Base-by-base conservation (phyloP, 2,888 invertebrate species). In the Polymixis flavicincta region DNA sequence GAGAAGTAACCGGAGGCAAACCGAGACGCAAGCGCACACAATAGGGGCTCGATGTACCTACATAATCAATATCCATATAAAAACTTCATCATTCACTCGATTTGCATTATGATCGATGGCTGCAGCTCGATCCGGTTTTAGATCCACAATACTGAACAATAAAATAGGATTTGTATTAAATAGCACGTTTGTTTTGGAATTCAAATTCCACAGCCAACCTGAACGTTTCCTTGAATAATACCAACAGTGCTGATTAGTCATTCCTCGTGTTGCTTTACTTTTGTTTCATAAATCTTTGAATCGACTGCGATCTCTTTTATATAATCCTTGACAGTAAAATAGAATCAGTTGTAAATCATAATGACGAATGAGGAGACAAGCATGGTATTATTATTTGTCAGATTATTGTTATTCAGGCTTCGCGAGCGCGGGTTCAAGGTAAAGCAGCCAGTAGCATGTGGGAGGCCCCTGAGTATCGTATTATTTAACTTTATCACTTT, bases 361-460 rank as follows among this genome's bases (percentile, higher is more conserved):
- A 79, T 83, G 80, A 74, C 69, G 76, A 71, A 64, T 57, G 64
- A 80, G 78, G 77, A 79, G 80, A 82, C 76, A 82, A 73, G 57
- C 77, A 66, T 78, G 66, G 71, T 85, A 87, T 85, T 90, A 90
- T 90, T 90, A 89, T 87, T 84, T 82, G 74, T 84, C 79, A 68
- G 85, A 87, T 90, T 91, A 92, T 94, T 93, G 91, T 92, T 93
- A 93, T 92, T 92, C 92, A 90, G 90, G 87, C 89, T 89, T 89
- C 84, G 90, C 88, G 86, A 87, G 85, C 90, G 88, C 88, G 90
- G 89, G 95, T 95, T 95, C 95, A 95, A 95, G 95, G 95, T 87
- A 71, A 92, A 57, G 75, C 83, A 81, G 70, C 74, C 66, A 73
- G 74, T 70, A 78, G 86, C 87, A 90, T 89, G 93, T 92, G 92